These are phyloP conservation scores for Muscidifurax raptorellus DNA, from an alignment of 1,140 invertebrate species.

Conservation along the genomic window DNA sequence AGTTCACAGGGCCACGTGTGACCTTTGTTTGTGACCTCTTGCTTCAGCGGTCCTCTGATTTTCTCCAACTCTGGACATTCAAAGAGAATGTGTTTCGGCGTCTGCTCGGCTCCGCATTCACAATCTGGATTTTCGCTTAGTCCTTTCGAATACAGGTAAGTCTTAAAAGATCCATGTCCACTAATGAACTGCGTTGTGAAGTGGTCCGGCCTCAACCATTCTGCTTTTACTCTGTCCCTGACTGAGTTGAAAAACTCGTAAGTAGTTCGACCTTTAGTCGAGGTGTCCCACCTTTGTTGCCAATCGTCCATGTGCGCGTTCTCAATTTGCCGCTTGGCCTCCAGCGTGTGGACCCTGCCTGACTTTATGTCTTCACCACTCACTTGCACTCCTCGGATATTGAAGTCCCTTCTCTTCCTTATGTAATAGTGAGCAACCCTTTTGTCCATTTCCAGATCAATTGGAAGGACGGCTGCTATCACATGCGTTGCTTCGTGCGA, in stretches of 20 bases:
- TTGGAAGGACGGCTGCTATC: conserved; percentile 29
- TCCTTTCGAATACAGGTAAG: neutral
- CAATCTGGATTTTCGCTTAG: neutral
- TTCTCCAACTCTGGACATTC: neutral
- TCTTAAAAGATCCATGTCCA: neutral
- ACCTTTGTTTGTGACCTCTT: neutral
- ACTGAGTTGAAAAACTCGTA: neutral
- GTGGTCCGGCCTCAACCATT: neutral
- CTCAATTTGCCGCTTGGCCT: too few species aligned
- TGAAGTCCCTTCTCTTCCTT: neutral
- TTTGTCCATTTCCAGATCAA: conserved; percentile 34
- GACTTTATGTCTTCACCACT: neutral
- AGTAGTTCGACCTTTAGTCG: neutral
- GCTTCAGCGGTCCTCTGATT: neutral
- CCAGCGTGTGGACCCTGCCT: too few species aligned
- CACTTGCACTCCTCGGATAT: neutral
- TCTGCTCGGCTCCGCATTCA: neutral
- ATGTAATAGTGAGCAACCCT: conserved; percentile 17
- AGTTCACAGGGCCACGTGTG: neutral
- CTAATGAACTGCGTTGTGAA: neutral
- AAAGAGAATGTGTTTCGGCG: neutral
- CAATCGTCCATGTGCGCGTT: neutral
- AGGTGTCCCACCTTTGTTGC: neutral
- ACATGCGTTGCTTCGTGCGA: conserved; percentile 54
- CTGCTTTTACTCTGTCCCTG: neutral